A percentile compares a stretch with the other conserved stretches of the same genome.
These are phyloP conservation scores for Hydrolagus affinis DNA, from an alignment of 2,113 vertebrate genomes.

Conservation along the genomic window DNA sequence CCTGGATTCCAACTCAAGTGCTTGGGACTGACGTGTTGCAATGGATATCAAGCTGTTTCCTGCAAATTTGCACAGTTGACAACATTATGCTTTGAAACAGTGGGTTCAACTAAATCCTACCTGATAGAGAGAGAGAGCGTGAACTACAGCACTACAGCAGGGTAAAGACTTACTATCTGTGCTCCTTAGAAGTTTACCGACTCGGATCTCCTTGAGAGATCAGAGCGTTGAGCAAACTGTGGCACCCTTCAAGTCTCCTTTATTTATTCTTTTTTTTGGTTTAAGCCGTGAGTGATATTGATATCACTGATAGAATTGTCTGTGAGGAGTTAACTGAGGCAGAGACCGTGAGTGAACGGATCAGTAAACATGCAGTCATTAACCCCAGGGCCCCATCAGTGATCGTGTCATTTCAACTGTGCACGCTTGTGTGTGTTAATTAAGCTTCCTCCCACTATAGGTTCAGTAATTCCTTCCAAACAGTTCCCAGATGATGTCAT, in stretches of 20 bases:
- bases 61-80: background rate
- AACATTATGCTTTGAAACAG: background rate
- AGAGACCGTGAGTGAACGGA: background rate
- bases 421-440: background rate
- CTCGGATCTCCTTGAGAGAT: too few species aligned
- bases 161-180: too few species aligned
- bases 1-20: background rate
- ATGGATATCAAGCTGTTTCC: background rate
- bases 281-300: background rate
- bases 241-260: too few species aligned
- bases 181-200: too few species aligned
- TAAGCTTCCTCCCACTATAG: conserved; percentile 13
- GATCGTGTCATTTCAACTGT: too few species aligned
- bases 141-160: background rate
- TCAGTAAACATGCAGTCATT: conserved; percentile 7
- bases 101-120: background rate
- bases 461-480: background rate
- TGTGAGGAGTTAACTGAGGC: background rate
- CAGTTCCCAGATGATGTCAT: background rate
- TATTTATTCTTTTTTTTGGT: background rate
- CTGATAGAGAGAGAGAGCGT: background rate
- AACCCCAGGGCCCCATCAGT: background rate
- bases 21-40: background rate
- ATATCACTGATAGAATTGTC: background rate
- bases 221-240: too few species aligned